Evolutionary conservation across 2,888 invertebrate species (phyloP).

Genomic region (Dusona sp.): DNA sequence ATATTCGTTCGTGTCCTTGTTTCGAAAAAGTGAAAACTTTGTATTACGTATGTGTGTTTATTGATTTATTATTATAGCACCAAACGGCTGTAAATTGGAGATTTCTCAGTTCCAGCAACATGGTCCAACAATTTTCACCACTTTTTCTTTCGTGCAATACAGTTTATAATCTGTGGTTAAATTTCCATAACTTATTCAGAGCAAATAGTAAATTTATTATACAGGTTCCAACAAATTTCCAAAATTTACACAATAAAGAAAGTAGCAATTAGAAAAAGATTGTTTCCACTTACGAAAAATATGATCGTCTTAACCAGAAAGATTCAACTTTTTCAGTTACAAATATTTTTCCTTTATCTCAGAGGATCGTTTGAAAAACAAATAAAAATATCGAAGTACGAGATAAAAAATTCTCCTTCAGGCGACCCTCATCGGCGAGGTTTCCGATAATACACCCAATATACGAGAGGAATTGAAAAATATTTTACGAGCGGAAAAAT

Average conservation of each 20-base stretch:
- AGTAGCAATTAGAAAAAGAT: not conserved
- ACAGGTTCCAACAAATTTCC: no score
- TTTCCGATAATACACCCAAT: conserved; percentile 20
- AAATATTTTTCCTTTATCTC: not conserved
- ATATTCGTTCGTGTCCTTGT: not conserved
- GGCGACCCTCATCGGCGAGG: conserved; percentile 2
- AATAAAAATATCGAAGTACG: not conserved
- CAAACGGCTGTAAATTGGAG: not conserved
- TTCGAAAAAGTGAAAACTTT: conserved; percentile 15
- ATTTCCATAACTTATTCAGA: not conserved
- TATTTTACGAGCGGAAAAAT: conserved; percentile 50
- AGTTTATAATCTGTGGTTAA: no score
- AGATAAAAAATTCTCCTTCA: not conserved
- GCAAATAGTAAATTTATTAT: no score
- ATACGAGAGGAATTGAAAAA: not conserved
- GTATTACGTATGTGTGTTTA: not conserved
- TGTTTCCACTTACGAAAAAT: not conserved
- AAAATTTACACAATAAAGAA: no score
- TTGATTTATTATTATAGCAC: conserved; percentile 1
- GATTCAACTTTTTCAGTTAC: not conserved
- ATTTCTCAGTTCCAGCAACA: not conserved
- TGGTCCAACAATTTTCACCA: no score
- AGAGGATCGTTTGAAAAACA: not conserved
- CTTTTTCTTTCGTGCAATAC: no score
- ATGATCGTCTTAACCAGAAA: no score